phyloP scores from a whole-genome alignment of 1,140 invertebrate genomes.

The Drosophila gunungcola region DNA sequence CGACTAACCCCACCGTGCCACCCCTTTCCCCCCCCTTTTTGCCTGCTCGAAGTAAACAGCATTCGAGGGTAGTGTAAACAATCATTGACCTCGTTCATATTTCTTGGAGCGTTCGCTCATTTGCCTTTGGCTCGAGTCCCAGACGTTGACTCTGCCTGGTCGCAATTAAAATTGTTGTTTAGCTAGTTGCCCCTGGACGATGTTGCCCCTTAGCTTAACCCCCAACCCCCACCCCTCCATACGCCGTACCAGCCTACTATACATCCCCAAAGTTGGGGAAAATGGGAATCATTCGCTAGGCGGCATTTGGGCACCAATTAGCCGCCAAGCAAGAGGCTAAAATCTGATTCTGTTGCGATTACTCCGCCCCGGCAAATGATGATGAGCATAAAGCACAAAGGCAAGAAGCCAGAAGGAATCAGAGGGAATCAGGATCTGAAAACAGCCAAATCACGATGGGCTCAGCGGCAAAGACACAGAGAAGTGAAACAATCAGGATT shows the following conservation, averaged over 20 bases:
- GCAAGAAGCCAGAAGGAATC: constrained; percentile 50
- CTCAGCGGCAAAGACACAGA: constrained; percentile 21
- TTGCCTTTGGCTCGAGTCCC: constrained; percentile 68
- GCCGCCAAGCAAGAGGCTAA: constrained; percentile 30
- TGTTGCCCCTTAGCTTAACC: no score
- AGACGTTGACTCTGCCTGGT: constrained; percentile 49
- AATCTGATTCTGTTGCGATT: constrained; percentile 47
- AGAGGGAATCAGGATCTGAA: constrained; percentile 14
- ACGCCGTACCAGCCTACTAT: no score
- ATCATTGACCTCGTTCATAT: constrained; percentile 84
- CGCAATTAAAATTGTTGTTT: constrained; percentile 77
- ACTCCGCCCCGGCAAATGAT: constrained; percentile 49
- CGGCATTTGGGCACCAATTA: constrained; percentile 65
- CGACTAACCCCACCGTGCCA: constrained; percentile 12
- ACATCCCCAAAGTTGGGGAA: not conserved
- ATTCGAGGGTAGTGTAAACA: constrained; percentile 84
- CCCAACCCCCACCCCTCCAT: not conserved
- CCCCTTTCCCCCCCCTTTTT: not conserved
- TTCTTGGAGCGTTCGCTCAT: constrained; percentile 69
- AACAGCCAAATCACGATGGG: constrained; percentile 61
- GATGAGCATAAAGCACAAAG: constrained; percentile 64
- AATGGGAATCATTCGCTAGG: constrained; percentile 27
- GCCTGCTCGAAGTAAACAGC: constrained; percentile 66
- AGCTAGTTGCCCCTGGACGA: constrained; percentile 46
- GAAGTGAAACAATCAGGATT: constrained; percentile 18